Conservation (phyloP, 53 echinoderm and acorn worm genomes). For the Zoroaster sp. region DNA sequence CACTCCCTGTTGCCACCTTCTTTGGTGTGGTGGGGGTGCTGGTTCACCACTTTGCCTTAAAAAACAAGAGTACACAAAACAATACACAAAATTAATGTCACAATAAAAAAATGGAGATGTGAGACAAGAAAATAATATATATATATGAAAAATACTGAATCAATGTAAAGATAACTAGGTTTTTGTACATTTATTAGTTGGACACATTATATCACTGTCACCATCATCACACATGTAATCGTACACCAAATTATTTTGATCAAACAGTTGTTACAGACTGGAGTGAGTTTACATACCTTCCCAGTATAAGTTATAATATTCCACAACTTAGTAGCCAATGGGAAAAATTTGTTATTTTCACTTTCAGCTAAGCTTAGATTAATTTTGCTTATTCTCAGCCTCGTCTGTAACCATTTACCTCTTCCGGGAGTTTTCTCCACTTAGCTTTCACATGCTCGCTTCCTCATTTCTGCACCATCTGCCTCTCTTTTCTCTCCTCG, state of each 20-base stretch:
- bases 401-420: neutral
- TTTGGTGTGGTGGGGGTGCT: constrained; percentile 1
- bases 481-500: neutral
- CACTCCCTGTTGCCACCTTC: constrained; percentile 25
- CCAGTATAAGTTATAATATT: neutral
- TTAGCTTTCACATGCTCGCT: constrained; percentile 32
- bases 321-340: neutral
- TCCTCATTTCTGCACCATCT: constrained; percentile 30
- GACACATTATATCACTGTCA: neutral
- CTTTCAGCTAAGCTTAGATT: neutral
- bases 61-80: neutral
- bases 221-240: neutral
- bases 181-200: neutral
- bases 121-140: neutral
- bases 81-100: neutral
- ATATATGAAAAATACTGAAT: neutral
- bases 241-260: neutral
- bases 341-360: neutral
- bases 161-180: neutral
- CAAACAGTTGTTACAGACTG: neutral
- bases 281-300: neutral
- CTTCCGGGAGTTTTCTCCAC: constrained; percentile 31
- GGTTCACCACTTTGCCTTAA: constrained; percentile 41
- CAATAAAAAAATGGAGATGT: constrained; percentile 9
- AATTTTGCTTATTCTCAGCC: neutral